Conservation (phyloP, 2,797 vertebrate species). For the Lagocephalus sceleratus region DNA sequence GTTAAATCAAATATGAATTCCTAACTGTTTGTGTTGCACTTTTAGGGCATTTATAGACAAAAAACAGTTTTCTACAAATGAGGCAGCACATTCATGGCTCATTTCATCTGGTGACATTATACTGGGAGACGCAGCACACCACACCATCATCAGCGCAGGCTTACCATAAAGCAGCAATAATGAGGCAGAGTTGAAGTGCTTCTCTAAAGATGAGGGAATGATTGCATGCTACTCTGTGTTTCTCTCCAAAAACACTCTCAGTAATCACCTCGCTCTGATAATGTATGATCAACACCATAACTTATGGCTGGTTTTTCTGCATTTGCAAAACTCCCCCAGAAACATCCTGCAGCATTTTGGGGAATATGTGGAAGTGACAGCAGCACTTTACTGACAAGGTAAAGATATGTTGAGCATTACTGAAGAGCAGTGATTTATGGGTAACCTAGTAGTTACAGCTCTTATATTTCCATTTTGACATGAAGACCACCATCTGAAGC, state of each 20-base stretch:
- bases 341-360: too few species aligned
- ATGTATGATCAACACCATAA: slow-evolving; percentile 12
- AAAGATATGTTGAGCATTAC: slow-evolving; percentile 8
- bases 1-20: slow-evolving; percentile 15
- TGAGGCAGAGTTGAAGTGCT: slow-evolving; percentile 55
- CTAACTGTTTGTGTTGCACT: slow-evolving; percentile 11
- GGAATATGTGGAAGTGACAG: too few species aligned
- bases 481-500: slow-evolving; percentile 33
- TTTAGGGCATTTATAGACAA: background rate
- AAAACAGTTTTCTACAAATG: background rate
- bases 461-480: slow-evolving; percentile 31
- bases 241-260: slow-evolving; percentile 34
- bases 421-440: slow-evolving; percentile 7
- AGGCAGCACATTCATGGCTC: background rate
- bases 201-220: slow-evolving; percentile 40
- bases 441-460: slow-evolving; percentile 27
- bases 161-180: slow-evolving; percentile 52
- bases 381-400: too few species aligned
- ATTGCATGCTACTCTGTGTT: slow-evolving; percentile 32
- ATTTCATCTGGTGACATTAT: too few species aligned
- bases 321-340: too few species aligned
- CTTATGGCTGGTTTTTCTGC: background rate
- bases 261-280: slow-evolving; percentile 36
- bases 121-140: too few species aligned
- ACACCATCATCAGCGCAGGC: too few species aligned